phyloP scores from a whole-genome alignment of 2,797 vertebrate genomes.

The Tangara arthus region DNA sequence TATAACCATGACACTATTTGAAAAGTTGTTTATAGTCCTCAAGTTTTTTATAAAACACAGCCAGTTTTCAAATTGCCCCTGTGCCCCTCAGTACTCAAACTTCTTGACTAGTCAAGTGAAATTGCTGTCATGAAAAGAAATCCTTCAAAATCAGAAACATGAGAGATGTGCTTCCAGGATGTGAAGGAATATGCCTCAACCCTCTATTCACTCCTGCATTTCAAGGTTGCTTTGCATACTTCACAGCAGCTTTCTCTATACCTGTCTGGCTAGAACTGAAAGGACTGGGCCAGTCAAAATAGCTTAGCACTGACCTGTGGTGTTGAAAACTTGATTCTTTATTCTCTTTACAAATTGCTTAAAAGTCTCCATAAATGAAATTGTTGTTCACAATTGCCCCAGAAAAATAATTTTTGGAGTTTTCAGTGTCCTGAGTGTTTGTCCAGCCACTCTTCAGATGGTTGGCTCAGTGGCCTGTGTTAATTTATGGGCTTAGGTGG shows the following conservation, averaged over 20 bases:
- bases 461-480: background rate
- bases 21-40: background rate
- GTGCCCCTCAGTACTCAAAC: background rate
- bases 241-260: background rate
- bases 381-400: background rate
- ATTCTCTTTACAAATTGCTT: background rate
- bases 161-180: background rate
- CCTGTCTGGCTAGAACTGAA: background rate
- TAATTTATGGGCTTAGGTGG: background rate
- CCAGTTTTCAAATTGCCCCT: background rate
- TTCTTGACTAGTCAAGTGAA: background rate
- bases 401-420: background rate
- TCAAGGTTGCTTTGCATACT: background rate
- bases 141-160: background rate
- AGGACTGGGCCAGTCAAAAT: background rate
- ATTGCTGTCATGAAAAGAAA: background rate
- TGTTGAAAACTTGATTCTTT: background rate
- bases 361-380: background rate
- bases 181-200: background rate
- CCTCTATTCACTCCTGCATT: background rate
- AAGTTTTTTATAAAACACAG: background rate
- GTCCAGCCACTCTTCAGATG: background rate
- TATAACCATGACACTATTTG: background rate
- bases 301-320: background rate
- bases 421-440: background rate